A percentile compares a stretch with the other conserved stretches of the same genome.
Evolutionary conservation across 2,797 vertebrate genomes (phyloP).

Genomic region (Lutjanus campechanus): DNA sequence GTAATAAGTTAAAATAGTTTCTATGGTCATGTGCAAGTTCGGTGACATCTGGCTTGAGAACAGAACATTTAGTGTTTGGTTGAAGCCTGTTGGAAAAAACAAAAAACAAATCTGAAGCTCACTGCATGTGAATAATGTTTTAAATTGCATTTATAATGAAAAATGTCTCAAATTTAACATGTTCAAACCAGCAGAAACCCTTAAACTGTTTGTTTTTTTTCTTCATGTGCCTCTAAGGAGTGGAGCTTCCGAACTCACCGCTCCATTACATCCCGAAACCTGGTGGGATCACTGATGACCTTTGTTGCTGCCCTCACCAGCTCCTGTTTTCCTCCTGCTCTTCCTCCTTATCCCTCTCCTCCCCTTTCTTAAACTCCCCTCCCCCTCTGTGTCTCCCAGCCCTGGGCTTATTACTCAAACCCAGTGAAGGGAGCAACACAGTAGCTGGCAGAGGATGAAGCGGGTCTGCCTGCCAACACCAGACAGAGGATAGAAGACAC

Average conservation of each 20-base stretch:
- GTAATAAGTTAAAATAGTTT: too few relatives aligned
- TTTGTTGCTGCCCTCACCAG: conserved; percentile 53
- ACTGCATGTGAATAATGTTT: too few relatives aligned
- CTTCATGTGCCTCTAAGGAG: conserved; percentile 51
- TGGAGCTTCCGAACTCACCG: conserved; percentile 32
- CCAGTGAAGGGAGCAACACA: conserved; percentile 67
- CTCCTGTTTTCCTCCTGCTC: conserved; percentile 50
- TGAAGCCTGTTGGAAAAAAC: too few relatives aligned
- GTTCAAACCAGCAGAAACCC: too few relatives aligned
- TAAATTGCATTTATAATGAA: too few relatives aligned
- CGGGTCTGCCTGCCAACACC: conserved; percentile 68
- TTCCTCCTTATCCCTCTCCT: conserved; percentile 58
- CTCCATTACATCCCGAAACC: conserved; percentile 63
- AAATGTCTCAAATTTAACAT: too few relatives aligned
- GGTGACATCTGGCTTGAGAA: too few relatives aligned
- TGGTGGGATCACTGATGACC: conserved; percentile 71
- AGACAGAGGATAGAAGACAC: conserved; percentile 73
- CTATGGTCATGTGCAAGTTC: too few relatives aligned
- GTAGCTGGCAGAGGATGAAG: conserved; percentile 80
- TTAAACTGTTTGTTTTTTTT: conserved; percentile 8
- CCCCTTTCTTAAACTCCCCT: conserved; percentile 66
- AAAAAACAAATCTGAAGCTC: too few relatives aligned
- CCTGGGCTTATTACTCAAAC: conserved; percentile 73
- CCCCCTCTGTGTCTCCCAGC: conserved; percentile 53
- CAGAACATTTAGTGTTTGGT: too few relatives aligned